Evolutionary conservation across 2,113 vertebrate genomes (phyloP).

Genomic region (Rafetus swinhoei): DNA sequence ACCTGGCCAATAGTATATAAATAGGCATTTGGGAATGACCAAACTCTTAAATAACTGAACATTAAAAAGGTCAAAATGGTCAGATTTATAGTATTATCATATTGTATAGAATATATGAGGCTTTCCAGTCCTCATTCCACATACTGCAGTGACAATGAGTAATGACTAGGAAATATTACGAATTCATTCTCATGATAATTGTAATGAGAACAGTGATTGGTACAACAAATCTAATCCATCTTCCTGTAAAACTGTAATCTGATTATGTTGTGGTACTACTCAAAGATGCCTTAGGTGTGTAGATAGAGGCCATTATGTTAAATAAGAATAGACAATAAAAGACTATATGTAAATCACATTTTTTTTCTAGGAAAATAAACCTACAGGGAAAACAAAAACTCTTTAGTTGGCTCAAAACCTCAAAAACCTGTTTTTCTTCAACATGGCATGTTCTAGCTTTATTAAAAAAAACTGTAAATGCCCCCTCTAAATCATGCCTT

Average conservation of each 20-base stretch:
- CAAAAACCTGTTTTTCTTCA: conserved; percentile 15
- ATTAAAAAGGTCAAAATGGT: conserved; percentile 25
- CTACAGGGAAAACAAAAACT: not conserved
- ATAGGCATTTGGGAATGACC: conserved; percentile 12
- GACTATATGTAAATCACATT: not conserved
- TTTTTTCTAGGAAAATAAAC: not conserved
- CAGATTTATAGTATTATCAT: conserved; percentile 35
- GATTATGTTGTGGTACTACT: conserved; percentile 38
- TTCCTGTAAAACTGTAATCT: conserved; percentile 56
- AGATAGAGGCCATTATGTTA: not conserved
- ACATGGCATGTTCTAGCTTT: not conserved
- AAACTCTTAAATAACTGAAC: conserved; percentile 14
- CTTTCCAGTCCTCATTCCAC: conserved; percentile 42
- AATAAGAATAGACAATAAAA: not conserved
- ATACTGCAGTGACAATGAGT: conserved; percentile 49
- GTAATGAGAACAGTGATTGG: conserved; percentile 65
- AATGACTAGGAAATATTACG: conserved; percentile 75
- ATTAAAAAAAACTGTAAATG: not conserved
- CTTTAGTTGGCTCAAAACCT: conserved; percentile 17
- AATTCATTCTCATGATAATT: conserved; percentile 73
- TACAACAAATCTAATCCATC: conserved; percentile 71
- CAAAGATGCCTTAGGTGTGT: conserved; percentile 4
- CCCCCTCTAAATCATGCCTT: conserved; percentile 14
- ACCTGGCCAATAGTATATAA: not conserved
- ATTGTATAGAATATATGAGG: not conserved